phyloP scores from a whole-genome alignment of 1,140 invertebrate genomes.

The Helicoverpa armigera region DNA sequence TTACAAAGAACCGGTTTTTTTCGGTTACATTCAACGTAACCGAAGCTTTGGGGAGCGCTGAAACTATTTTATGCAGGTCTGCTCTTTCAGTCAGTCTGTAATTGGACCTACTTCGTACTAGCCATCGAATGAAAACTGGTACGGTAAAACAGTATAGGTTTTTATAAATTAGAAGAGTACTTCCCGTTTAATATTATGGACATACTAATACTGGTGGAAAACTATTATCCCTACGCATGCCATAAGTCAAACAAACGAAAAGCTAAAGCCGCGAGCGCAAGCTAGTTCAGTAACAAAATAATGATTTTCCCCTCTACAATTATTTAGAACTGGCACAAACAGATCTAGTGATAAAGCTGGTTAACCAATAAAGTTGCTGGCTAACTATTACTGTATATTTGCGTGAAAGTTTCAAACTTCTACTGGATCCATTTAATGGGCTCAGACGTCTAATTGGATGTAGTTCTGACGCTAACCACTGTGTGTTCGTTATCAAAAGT shows the following conservation, averaged over 20 bases:
- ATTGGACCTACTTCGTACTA: not conserved
- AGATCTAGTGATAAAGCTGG: not conserved
- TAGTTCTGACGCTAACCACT: conserved; percentile 41
- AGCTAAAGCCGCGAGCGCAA: too few relatives aligned
- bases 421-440: conserved; percentile 27
- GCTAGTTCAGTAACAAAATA: not conserved
- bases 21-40: not conserved
- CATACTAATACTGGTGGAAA: too few relatives aligned
- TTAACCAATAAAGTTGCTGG: conserved; percentile 31
- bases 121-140: not conserved
- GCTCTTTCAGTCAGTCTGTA: not conserved
- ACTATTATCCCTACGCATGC: too few relatives aligned
- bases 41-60: not conserved
- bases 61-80: conserved; percentile 18
- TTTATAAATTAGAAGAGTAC: too few relatives aligned
- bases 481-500: conserved; percentile 34
- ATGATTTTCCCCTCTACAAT: conserved; percentile 1
- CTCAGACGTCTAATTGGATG: conserved; percentile 47
- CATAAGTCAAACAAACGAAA: too few relatives aligned
- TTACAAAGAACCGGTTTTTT: conserved; percentile 29
- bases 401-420: conserved; percentile 18
- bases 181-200: too few relatives aligned
- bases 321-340: conserved; percentile 7
- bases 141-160: not conserved
- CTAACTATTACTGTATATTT: conserved; percentile 36